phyloP scores from a whole-genome alignment of 2,888 invertebrate species.

The Ectropis crepuscularia region DNA sequence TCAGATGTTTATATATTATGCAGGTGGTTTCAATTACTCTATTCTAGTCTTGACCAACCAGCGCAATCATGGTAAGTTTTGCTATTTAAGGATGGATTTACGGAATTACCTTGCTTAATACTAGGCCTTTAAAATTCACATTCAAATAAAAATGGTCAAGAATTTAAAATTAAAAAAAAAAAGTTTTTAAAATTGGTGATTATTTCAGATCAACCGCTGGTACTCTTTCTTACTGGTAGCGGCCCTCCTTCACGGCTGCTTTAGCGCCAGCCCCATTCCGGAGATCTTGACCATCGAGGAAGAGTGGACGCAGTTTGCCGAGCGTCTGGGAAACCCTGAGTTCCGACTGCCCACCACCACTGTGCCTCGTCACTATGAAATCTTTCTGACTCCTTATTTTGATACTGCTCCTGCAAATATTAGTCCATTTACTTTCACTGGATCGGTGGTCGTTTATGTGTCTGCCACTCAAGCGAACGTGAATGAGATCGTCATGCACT shows the following conservation, averaged over 20 bases:
- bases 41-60: conserved; percentile 51
- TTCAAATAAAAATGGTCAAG: no score
- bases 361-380: conserved; percentile 79
- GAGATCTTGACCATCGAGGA: conserved; percentile 53
- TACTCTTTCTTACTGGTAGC: conserved; percentile 56
- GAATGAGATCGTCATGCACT: conserved; percentile 68
- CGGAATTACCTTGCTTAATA: neutral
- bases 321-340: conserved; percentile 55
- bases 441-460: conserved; percentile 66
- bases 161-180: no score
- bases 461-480: conserved; percentile 48
- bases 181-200: neutral
- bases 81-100: conserved; percentile 1
- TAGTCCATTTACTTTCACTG: conserved; percentile 70
- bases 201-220: conserved; percentile 64
- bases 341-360: conserved; percentile 80
- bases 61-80: conserved; percentile 68
- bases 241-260: conserved; percentile 59
- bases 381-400: conserved; percentile 81
- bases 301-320: conserved; percentile 65
- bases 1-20: conserved; percentile 50
- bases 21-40: conserved; percentile 34
- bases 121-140: neutral
- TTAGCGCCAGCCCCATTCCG: conserved; percentile 64
- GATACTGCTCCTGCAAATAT: conserved; percentile 47